Base-by-base conservation (phyloP, 2,113 vertebrate genomes). In the Pteruthius melanotis region DNA sequence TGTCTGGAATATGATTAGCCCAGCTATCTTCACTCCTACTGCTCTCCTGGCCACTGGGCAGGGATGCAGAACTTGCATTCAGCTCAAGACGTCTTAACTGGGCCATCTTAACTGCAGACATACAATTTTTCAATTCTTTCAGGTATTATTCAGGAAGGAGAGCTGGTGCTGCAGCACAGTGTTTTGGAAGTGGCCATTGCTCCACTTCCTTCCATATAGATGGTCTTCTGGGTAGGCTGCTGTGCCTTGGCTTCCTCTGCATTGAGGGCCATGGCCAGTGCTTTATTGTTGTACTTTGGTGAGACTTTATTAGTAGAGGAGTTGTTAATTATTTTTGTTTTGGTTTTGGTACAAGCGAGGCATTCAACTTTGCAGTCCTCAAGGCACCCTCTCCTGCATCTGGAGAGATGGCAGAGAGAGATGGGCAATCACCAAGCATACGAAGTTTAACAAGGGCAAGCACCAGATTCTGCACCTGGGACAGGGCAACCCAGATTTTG, bases 221-320 rank as follows among this genome's bases (percentile, higher is more conserved):
- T 40, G 50, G 97, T 94, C 10, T 96, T 97, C 59, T 80, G 92
- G 56, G 96, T 92, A 66, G 98, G 94, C 31, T 96, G 95, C 57
- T 97, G 94, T 47, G 85, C 93, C 47, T 95, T 97, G 74, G 97
- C 91, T 93, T 98, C 98, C 84, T 98, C 97, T 3, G 94, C 97
- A 50, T 72, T 97, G 68, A 98, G 85, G 35, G 98, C 98, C 27
- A 97, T 49, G 20, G 98, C 98, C 63, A 98, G 75, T 16, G 98
- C 98, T 95, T 98, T 98, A 86, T 98, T 99, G 92, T 98, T 99
- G 84, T 95, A 98, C 95, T 98, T 98, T 57, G 98, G 75, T 24
- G 98, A 98, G 26, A 98, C 71, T 93, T 98, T 98, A 91, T 98
- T 97, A 94, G 98, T 97, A 44, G 98, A 99, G 11, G 98, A 99